These are phyloP conservation scores for Gymnorhina tibicen DNA, from an alignment of 2,113 vertebrate species.

Conservation along the genomic window DNA sequence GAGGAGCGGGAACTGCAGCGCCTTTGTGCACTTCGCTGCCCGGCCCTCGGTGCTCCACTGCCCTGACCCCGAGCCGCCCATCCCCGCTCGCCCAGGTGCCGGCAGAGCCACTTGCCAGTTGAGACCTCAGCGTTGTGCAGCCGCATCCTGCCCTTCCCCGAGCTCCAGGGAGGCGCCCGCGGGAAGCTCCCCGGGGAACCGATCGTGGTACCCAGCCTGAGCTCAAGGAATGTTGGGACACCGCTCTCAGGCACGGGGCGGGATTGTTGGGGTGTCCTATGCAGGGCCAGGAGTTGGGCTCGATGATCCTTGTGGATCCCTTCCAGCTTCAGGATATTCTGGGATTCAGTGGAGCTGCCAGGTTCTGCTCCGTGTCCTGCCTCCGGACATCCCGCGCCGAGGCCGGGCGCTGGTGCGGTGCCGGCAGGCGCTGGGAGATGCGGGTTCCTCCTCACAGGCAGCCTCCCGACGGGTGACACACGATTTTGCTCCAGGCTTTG, in stretches of 20 bases:
- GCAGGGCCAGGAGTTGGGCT: neutral
- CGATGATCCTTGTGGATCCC: neutral
- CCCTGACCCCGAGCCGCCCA: neutral
- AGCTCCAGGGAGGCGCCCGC: neutral
- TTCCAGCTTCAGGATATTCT: neutral
- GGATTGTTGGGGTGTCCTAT: neutral
- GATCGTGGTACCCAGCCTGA: neutral
- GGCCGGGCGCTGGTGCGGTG: neutral
- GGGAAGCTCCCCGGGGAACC: neutral
- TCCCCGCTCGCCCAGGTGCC: rapidly evolving
- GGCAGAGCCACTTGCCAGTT: rapidly evolving
- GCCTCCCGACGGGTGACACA: rapidly evolving
- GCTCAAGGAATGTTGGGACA: rapidly evolving
- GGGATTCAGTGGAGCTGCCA: neutral
- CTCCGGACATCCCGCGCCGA: neutral
- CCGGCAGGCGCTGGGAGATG: neutral
- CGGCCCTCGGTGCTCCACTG: rapidly evolving
- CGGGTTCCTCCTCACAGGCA: neutral
- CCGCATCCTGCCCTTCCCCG: neutral
- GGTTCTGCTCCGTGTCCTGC: neutral
- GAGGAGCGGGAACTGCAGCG: neutral
- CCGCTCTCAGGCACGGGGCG: neutral
- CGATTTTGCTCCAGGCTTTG: neutral
- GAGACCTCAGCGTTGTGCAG: rapidly evolving
- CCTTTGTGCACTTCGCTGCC: neutral